phyloP scores from a whole-genome alignment of 2,888 invertebrate genomes.

The Apomyelois bistriatella region DNA sequence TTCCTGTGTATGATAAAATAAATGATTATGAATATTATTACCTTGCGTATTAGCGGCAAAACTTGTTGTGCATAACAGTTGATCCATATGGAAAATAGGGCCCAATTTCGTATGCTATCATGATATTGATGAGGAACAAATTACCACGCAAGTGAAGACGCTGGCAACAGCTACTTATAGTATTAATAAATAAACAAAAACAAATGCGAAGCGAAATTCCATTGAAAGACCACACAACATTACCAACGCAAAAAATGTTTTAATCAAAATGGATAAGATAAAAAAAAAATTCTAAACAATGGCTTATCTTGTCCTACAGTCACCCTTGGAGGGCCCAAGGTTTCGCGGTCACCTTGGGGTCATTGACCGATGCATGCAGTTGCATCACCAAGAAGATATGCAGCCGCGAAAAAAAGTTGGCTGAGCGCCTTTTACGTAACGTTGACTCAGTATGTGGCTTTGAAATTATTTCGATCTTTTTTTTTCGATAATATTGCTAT shows the following conservation, averaged over 20 bases:
- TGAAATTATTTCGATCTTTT: not conserved
- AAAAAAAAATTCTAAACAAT: constrained; percentile 1
- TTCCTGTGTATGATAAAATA: too few species aligned
- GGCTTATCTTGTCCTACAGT: constrained; percentile 22
- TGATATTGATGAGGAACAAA: too few species aligned
- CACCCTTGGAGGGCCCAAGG: constrained; percentile 27
- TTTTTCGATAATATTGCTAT: too few species aligned
- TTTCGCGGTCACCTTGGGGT: constrained; percentile 28
- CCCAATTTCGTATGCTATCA: too few species aligned
- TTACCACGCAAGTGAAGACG: too few species aligned
- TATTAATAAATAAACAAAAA: not conserved
- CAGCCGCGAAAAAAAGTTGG: constrained; percentile 6
- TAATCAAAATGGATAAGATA: constrained; percentile 11
- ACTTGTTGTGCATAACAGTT: too few species aligned
- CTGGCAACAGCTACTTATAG: too few species aligned
- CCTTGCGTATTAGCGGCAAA: too few species aligned
- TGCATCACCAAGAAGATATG: constrained; percentile 27
- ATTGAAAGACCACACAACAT: constrained; percentile 9
- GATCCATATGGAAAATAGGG: too few species aligned
- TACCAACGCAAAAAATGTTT: not conserved
- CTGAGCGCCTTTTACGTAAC: constrained; percentile 17
- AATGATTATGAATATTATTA: too few species aligned
- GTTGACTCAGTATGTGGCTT: constrained; percentile 13
- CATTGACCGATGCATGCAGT: constrained; percentile 20
- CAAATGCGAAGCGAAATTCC: not conserved